Conservation (phyloP, 64 coral and sea anemone genomes). For the Acropora tenuis region DNA sequence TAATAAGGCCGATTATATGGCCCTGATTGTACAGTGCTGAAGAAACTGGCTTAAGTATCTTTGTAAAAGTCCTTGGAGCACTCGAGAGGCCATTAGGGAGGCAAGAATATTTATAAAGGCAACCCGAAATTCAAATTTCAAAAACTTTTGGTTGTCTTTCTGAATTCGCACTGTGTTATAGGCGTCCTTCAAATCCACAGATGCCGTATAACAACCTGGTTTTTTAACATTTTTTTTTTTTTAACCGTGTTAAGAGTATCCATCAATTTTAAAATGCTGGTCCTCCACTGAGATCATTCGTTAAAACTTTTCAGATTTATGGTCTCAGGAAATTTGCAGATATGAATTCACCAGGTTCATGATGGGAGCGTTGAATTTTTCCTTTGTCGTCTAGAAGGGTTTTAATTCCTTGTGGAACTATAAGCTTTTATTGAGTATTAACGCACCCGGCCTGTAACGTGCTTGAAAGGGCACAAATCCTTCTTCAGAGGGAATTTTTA, state of each 20-base stretch:
- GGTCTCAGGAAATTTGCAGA: not conserved
- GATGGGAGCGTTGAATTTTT: slow-evolving; percentile 9
- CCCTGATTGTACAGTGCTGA: not conserved
- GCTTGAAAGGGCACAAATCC: not conserved
- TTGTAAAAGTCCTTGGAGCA: slow-evolving; percentile 20
- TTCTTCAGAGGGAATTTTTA: slow-evolving; percentile 57
- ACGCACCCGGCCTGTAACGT: slow-evolving; percentile 13
- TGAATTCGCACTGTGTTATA: slow-evolving; percentile 9
- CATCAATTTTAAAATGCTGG: slow-evolving; percentile 1
- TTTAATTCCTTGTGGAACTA: slow-evolving; percentile 38
- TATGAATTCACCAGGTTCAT: not conserved
- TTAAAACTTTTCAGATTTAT: not conserved
- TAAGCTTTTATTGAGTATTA: slow-evolving; percentile 37
- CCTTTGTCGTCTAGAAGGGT: slow-evolving; percentile 6
- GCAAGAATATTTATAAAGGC: slow-evolving; percentile 8
- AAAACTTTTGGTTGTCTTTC: not conserved
- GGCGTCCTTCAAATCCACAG: slow-evolving; percentile 5
- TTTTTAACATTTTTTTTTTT: not conserved
- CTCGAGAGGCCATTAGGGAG: slow-evolving; percentile 39
- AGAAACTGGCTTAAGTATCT: slow-evolving; percentile 22
- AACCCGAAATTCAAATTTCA: slow-evolving; percentile 8
- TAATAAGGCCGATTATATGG: slow-evolving; percentile 58
- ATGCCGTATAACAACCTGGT: slow-evolving; percentile 25
- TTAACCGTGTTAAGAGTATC: not conserved
- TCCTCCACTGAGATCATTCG: slow-evolving; percentile 21